These are phyloP conservation scores for Meliscaeva auricollis DNA, from an alignment of 2,888 invertebrate genomes.

Conservation along the genomic window DNA sequence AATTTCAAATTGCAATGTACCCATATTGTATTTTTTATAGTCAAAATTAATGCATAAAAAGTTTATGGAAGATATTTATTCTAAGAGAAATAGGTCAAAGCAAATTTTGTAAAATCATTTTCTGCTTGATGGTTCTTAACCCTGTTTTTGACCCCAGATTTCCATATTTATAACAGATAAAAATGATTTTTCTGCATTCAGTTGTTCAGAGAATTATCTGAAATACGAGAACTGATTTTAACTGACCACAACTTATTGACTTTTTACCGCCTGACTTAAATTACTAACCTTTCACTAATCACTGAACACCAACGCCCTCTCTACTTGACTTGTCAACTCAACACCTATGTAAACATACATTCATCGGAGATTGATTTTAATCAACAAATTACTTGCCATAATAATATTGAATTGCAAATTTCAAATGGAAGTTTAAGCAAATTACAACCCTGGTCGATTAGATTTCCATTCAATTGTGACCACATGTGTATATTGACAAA, in stretches of 20 bases:
- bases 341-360: conserved; percentile 32
- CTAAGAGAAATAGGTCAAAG: too few species aligned
- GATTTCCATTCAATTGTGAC: conserved; percentile 24
- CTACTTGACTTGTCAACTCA: background rate
- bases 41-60: too few species aligned
- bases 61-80: too few species aligned
- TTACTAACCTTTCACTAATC: background rate
- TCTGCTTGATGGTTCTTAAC: too few species aligned
- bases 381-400: background rate
- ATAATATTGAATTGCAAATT: conserved; percentile 24
- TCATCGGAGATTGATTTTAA: conserved; percentile 17
- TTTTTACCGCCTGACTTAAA: background rate
- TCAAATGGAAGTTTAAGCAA: conserved; percentile 2
- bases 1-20: too few species aligned
- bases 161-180: too few species aligned
- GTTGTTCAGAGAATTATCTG: too few species aligned
- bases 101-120: too few species aligned
- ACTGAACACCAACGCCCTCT: conserved; percentile 7
- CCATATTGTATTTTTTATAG: too few species aligned
- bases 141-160: too few species aligned
- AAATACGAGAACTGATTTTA: background rate
- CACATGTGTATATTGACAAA: conserved; percentile 13
- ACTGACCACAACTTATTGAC: background rate
- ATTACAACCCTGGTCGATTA: background rate
- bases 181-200: too few species aligned